Evolutionary conservation across 35 echinoderm and acorn worm species (phyloP).

Genomic region (Ptychodera flava): DNA sequence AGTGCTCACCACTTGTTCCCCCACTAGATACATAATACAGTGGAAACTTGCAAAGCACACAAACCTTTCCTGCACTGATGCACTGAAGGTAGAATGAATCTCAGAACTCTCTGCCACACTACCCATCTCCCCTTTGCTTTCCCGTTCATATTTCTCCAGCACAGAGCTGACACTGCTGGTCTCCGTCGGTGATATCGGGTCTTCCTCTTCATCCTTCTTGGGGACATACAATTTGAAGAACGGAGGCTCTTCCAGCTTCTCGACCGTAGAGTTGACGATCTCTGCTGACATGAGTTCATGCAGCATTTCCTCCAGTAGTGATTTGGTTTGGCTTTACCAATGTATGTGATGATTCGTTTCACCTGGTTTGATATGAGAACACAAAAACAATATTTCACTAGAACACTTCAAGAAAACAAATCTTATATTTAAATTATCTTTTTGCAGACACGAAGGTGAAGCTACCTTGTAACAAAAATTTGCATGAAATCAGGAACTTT

Average conservation of each 20-base stretch:
- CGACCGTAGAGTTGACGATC: constrained; percentile 71
- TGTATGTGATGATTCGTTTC: constrained; percentile 73
- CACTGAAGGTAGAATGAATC: not conserved
- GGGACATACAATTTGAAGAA: constrained; percentile 71
- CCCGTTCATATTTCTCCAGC: constrained; percentile 49
- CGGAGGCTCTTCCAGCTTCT: constrained; percentile 67
- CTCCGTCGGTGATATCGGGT: constrained; percentile 36
- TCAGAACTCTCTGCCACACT: not conserved
- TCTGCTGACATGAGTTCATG: constrained; percentile 84
- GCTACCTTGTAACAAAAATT: no score
- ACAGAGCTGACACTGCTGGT: constrained; percentile 70
- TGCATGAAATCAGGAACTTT: no score
- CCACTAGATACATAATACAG: no score
- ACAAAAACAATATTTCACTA: no score
- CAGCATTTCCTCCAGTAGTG: constrained; percentile 87
- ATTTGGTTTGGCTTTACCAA: constrained; percentile 80
- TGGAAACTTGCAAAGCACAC: no score
- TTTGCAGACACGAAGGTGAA: no score
- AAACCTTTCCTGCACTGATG: not conserved
- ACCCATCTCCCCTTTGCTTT: constrained; percentile 29
- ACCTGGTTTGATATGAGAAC: constrained; percentile 44
- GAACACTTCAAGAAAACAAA: no score
- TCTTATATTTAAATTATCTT: no score
- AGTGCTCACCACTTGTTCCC: no score
- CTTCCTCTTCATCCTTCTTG: constrained; percentile 21